These are phyloP conservation scores for Nixonia krombeini DNA, from an alignment of 1,140 invertebrate species.

Conservation along the genomic window DNA sequence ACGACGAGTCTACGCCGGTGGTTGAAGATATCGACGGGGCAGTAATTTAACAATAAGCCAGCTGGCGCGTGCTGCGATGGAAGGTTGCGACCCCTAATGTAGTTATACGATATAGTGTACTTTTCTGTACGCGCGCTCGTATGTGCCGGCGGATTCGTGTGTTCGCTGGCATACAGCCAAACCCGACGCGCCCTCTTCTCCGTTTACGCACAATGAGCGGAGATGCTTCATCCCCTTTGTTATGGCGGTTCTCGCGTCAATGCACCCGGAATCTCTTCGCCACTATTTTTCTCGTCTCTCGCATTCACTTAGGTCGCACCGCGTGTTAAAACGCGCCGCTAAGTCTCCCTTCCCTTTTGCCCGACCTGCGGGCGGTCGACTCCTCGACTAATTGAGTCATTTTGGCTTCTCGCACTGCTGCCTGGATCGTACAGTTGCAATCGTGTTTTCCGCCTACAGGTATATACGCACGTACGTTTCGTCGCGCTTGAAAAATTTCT, in stretches of 20 bases:
- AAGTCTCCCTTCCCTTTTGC: no score
- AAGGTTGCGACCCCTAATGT: conserved; percentile 69
- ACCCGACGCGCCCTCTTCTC: conserved; percentile 20
- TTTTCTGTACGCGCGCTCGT: conserved; percentile 52
- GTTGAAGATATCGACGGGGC: conserved; percentile 62
- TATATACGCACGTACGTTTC: no score
- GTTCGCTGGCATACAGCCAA: conserved; percentile 9
- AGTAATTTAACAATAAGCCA: conserved; percentile 73
- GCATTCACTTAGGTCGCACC: conserved; percentile 7
- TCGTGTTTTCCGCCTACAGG: no score
- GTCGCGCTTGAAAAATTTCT: no score
- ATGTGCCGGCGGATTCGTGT: conserved; percentile 16
- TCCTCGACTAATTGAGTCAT: conserved; percentile 50
- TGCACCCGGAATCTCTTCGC: conserved; percentile 61
- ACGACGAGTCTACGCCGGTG: conserved; percentile 43
- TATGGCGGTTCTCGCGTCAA: conserved; percentile 70
- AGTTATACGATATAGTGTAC: conserved; percentile 64
- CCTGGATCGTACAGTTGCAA: neutral
- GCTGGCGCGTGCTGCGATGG: conserved; percentile 69
- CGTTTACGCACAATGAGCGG: conserved; percentile 52
- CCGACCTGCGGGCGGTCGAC: conserved; percentile 6
- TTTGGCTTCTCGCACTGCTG: conserved; percentile 13
- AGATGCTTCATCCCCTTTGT: conserved; percentile 71
- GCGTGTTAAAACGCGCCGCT: conserved; percentile 25
- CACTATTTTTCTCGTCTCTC: conserved; percentile 51